Percentiles rank a stretch among this genome's conserved stretches.
These are phyloP conservation scores for Muntiacus muntjak DNA, from an alignment of 2,113 vertebrate species.

Conservation along the genomic window DNA sequence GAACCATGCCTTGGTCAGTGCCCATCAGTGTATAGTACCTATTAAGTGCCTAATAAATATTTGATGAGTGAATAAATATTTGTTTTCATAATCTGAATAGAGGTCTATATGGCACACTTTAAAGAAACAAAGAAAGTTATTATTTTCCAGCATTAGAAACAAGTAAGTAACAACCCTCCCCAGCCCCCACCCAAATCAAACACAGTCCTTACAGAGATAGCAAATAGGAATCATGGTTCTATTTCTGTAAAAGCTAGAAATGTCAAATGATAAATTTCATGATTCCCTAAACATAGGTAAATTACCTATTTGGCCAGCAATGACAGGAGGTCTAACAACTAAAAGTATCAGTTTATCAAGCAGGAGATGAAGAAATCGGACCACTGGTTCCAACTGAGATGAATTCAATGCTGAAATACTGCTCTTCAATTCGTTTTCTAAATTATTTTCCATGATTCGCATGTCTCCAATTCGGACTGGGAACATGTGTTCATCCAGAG, in stretches of 20 bases:
- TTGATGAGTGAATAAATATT: not conserved
- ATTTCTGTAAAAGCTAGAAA: slow-evolving; percentile 68
- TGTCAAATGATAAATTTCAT: slow-evolving; percentile 61
- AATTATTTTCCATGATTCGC: slow-evolving; percentile 98
- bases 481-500: slow-evolving; percentile 98
- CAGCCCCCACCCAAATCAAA: not conserved
- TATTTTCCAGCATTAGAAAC: not conserved
- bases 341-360: slow-evolving; percentile 97
- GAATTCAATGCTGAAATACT: slow-evolving; percentile 95
- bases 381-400: slow-evolving; percentile 95
- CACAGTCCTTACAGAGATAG: not conserved
- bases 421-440: slow-evolving; percentile 96
- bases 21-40: not conserved
- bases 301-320: slow-evolving; percentile 98
- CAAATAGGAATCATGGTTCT: not conserved
- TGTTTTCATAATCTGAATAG: not conserved
- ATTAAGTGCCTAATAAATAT: not conserved
- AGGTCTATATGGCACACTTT: not conserved
- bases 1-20: not conserved
- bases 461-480: slow-evolving; percentile 97
- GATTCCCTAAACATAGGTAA: slow-evolving; percentile 69
- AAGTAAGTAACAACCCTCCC: not conserved
- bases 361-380: slow-evolving; percentile 97
- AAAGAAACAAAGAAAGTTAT: not conserved
- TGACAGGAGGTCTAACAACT: slow-evolving; percentile 95